Evolutionary conservation across 2,797 vertebrate genomes (phyloP), one percentile per base, ranked within the genome.

Genomic region (Semaprochilodus insignis): DNA sequence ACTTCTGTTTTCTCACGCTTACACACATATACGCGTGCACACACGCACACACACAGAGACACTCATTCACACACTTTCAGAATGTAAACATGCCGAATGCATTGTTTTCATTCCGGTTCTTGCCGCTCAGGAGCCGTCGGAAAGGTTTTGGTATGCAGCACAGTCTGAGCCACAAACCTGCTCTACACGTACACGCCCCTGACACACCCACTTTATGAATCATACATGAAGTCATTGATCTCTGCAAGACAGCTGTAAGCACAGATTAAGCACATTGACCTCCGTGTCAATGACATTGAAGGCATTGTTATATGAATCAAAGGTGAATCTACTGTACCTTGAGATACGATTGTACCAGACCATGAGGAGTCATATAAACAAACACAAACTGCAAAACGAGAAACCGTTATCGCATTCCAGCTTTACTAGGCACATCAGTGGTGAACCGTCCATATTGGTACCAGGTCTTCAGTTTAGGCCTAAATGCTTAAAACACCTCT

Each of bases 41-140:
- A 27, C 59, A 80, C 17, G 10, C 75, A 15, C 72, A 81, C 48
- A 82, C 40, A 40, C 40, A 25, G 31, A 59, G 48, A 51, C 67
- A 73, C 63, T 44, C 70, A 25, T 36, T 74, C 6, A 16, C 74
- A 19, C 70, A 81, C 23, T 23, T 67, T 70, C 55, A 80, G 73
- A 85, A 80, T 80, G 69, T 80, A 80, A 81, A 80, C 80, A 86
- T 74, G 80, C 63, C 54, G 10, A 14, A 10, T 6, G 21, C 11
- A 34, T 21, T 83, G 36, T 72, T 80, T 80, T 73, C 21, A 67
- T 73, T 69, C 27, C 4, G 19, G 21, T 1, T 4, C n/a, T 19
- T 52, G 44, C 44, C 70, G 27, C 54, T 21, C 31, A 74, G 72
- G 54, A 55, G 72, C 31, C 54, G 6, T 55, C 52, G 54, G 77